A percentile compares a stretch with the other conserved stretches of the same genome.
phyloP scores from a whole-genome alignment of 1,140 invertebrate genomes.

The Pseudomyrmex flavicornis region DNA sequence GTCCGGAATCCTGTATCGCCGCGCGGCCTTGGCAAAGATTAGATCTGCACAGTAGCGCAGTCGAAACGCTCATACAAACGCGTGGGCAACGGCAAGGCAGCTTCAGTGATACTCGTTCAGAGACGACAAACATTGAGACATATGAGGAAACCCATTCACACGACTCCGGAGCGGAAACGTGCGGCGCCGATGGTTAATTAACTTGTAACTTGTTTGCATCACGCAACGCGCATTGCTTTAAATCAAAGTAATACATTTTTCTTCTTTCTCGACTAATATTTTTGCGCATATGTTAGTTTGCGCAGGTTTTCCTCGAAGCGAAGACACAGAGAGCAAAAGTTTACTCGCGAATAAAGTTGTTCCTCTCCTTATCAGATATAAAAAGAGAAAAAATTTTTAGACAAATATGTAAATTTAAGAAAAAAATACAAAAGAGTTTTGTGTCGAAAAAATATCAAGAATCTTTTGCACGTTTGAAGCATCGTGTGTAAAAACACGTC shows the following conservation, averaged over 20 bases:
- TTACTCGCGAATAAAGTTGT: neutral
- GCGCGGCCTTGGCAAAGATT: conserved; percentile 37
- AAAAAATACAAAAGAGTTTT: neutral
- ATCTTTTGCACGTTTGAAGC: neutral
- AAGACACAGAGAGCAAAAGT: neutral
- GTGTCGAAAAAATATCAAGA: neutral
- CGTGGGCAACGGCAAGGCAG: conserved; percentile 2
- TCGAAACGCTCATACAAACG: conserved; percentile 8
- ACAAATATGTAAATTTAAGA: neutral
- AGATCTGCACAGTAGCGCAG: conserved; percentile 34
- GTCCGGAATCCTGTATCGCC: conserved; percentile 32
- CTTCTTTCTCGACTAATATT: neutral
- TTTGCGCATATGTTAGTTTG: neutral
- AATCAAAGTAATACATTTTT: conserved; percentile 15
- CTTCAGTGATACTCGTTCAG: neutral
- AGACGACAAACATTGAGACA: conserved; percentile 5
- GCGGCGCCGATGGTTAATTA: conserved; percentile 20
- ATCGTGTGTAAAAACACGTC: neutral
- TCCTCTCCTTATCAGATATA: neutral
- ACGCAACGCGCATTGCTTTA: neutral
- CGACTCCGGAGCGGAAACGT: neutral
- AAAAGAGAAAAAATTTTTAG: neutral
- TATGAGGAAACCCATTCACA: neutral
- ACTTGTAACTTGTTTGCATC: conserved; percentile 15
- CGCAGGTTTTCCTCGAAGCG: neutral